Base-by-base conservation (phyloP, 2,797 vertebrate species). In the Pangasius djambal region DNA sequence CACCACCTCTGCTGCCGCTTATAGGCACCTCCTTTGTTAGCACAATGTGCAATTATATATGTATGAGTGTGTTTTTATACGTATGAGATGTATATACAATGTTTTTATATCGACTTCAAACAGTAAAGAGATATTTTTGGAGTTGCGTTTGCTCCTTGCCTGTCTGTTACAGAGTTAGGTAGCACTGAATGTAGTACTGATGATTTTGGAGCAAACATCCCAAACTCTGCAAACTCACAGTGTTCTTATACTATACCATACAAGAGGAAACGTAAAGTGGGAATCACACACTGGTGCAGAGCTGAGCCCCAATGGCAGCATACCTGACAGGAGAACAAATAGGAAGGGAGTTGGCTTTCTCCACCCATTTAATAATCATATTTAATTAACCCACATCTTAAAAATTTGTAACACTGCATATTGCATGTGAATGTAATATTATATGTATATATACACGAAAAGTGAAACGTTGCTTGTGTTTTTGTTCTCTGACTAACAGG, bases 91-190 rank as follows among this genome's bases (percentile, higher is more conserved):
- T 96, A 94, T 92, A 94, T 95, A 94, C 89, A 81, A 93, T 93
- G 93, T 91, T 89, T 91, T 69, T 83, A 91, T 88, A 92, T 88
- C 93, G 86, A 92, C 92, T 91, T 91, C 92, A 88, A 91, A 89
- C 88, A 93, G 92, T 93, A 94, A 93, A 95, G 91, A 93, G 85
- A 86, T 94, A 94, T 95, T 96, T 95, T 95, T 93, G 90, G 90
- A 95, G 92, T 90, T 86, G 86, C 87, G 90, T 89, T 90, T 50
- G 72, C 90, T 90, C 90, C 83, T 92, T 90, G 91, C 92, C 88
- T 94, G 88, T 94, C 87, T 90, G 91, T 94, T 90, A 92, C 91
- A 93, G 88, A 67, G 70, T 89, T 90, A 90, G 89, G 91, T 89
- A 88, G 59, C 34, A 82, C 78, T 83, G 75, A 65, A 87, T 91